These are phyloP conservation scores for Steinernema scapterisci DNA, from an alignment of 2,888 invertebrate species.

Conservation along the genomic window DNA sequence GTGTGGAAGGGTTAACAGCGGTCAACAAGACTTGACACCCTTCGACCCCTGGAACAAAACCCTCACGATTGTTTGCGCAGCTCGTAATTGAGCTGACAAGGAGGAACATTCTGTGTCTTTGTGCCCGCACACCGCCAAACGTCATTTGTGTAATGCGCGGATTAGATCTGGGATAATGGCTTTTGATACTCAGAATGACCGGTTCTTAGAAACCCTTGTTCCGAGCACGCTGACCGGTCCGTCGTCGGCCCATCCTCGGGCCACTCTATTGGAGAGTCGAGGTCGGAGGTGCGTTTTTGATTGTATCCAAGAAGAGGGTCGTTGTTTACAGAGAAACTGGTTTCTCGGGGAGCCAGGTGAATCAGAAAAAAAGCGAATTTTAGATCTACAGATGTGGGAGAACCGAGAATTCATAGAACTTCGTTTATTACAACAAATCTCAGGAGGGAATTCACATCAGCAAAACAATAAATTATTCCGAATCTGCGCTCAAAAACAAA, in stretches of 20 bases:
- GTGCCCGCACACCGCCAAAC: neutral
- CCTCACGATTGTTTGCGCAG: slow-evolving; percentile 6
- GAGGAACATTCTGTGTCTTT: neutral
- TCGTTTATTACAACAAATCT: slow-evolving; percentile 25
- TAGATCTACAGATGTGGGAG: too few species aligned
- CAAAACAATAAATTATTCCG: slow-evolving; percentile 25
- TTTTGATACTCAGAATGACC: neutral
- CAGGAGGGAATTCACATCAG: neutral
- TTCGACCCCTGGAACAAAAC: neutral
- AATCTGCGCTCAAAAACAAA: neutral
- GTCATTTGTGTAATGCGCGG: neutral
- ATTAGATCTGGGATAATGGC: slow-evolving; percentile 14
- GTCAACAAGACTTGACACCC: too few species aligned
- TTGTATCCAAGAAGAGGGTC: too few species aligned
- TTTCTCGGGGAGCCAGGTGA: too few species aligned
- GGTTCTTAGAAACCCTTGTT: neutral
- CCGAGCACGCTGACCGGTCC: neutral
- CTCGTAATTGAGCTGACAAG: slow-evolving; percentile 23
- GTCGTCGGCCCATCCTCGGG: neutral
- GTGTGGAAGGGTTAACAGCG: too few species aligned
- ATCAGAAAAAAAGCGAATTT: too few species aligned
- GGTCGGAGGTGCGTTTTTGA: neutral
- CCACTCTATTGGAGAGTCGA: neutral
- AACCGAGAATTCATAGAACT: neutral
- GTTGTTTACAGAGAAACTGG: too few species aligned